Base-by-base conservation (phyloP, 2,888 invertebrate species). In the Neoascia interrupta region DNA sequence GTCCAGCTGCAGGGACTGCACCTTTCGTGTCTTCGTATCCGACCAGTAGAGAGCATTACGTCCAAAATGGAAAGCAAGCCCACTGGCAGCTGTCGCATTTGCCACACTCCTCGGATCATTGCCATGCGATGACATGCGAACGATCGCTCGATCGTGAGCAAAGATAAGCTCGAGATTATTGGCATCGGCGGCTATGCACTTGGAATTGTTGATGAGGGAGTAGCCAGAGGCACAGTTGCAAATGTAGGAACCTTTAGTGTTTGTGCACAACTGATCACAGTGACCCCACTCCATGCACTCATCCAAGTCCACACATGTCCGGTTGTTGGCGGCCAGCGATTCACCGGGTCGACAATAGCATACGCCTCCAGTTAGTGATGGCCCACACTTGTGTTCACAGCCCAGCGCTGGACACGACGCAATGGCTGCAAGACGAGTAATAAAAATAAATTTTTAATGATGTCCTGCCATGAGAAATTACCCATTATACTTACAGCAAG, bases 211-310 rank as follows among this genome's bases (percentile, higher is more conserved):
- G 36, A 88, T 88, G 54, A 94, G 89, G 2, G 90, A 89, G 89
- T 95, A 97, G 31, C 95, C 97, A 0, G 92, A 91, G 0, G 93
- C 93, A 87, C 98, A 98, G 11, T 93, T 92, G 88, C 98, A 98
- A 36, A 88, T 90, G 89, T 94, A 98, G 6, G 96, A 93, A 36
- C 94, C 97, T 1, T 94, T 94, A 0, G 93, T 94, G 88, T 99
- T 98, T 70, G 93, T 92, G 88, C 99, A 99, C 23, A 94, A 90
- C 88, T 99, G 99, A 86, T 98, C 97, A 88, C 99, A 99, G 88
- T 92, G 95, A 36, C 96, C 96, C 96, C 96, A 97, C 89, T 96
- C 96, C 43, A 90, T 88, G 88, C 97, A 97, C 89, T 99, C 98
- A 89, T 99, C 94, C 82, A 95, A 92, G 90, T 99, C 99, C 31